Base-by-base conservation (phyloP, 2,888 invertebrate genomes). In the Acanthoscelides obtectus region DNA sequence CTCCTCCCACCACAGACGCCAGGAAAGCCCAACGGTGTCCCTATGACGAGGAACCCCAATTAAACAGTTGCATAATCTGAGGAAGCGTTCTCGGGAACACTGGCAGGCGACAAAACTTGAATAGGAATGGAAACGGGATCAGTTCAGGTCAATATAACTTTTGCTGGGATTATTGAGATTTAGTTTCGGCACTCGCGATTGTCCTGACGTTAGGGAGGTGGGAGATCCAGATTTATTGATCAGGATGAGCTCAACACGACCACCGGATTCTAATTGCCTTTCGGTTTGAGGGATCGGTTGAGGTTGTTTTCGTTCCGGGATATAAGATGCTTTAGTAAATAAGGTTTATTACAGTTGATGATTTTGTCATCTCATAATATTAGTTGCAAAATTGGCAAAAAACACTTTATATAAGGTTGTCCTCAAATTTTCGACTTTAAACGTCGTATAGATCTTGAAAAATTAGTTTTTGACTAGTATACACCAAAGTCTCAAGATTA, bases 61-160 rank as follows among this genome's bases (percentile, higher is more conserved):
- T 70, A 72, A 72, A 73, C 76, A 75, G 75, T 75, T 78, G 77
- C 77, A 77, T 77, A 76, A 77, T 77, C 78, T 77, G 77, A 79
- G 79, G 78, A 78, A 79, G 77, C 77, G 77, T 77, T 76, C 71
- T 75, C 68, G 69, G 71, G 72, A 73, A 74, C 71, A 72, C 45
- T 67, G 73, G 69, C 45, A 70, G 69, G 75, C 73, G 72, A 71
- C 75, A 74, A 78, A 77, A 77, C 77, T 77, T 76, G 75, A 75
- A 74, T 72, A 76, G 74, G 75, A 77, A 45, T 17, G 12, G 45
- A 17, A 45, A 45, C 45, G 12, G 45, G 45, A 45, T 80, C 79
- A 80, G 77, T 76, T 75, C 79, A 78, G 80, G 81, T 82, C 81
- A 81, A 82, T 82, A 82, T 81, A 81, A 82, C 81, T 76, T 82